Evolutionary conservation across 2,797 vertebrate species (phyloP).

Genomic region (Galaxias olidus): DNA sequence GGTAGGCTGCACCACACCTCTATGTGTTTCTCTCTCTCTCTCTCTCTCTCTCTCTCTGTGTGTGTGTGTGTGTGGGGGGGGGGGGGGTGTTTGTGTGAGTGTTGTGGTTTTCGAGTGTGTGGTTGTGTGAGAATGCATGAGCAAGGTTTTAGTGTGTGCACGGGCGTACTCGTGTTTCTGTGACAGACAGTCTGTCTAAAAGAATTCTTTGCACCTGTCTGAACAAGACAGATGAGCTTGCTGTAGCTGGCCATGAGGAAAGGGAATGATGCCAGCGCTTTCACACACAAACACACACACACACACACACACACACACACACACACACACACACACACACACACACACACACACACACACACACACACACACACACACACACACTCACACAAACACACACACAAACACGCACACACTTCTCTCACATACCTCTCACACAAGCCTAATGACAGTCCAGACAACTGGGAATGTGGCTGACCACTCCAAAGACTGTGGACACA

Average conservation of each 20-base stretch:
- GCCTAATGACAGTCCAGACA: background rate
- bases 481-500: background rate
- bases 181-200: background rate
- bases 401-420: background rate
- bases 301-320: too few species aligned
- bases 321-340: too few species aligned
- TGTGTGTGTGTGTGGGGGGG: background rate
- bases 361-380: background rate
- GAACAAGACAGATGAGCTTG: conserved; percentile 35
- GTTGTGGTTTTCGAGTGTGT: background rate
- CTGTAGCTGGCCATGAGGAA: background rate
- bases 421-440: too few species aligned
- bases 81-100: background rate
- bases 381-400: background rate
- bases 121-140: too few species aligned
- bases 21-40: background rate
- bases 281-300: background rate
- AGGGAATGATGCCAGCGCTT: background rate
- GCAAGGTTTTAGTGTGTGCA: background rate
- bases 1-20: conserved; percentile 60
- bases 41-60: background rate
- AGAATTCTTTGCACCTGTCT: conserved; percentile 64
- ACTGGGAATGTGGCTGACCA: background rate
- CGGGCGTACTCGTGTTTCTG: conserved; percentile 4
- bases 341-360: background rate